A percentile compares a stretch with the other conserved stretches of the same genome.
Conservation (phyloP, 2,113 vertebrate species). For the Burhinus oedicnemus region DNA sequence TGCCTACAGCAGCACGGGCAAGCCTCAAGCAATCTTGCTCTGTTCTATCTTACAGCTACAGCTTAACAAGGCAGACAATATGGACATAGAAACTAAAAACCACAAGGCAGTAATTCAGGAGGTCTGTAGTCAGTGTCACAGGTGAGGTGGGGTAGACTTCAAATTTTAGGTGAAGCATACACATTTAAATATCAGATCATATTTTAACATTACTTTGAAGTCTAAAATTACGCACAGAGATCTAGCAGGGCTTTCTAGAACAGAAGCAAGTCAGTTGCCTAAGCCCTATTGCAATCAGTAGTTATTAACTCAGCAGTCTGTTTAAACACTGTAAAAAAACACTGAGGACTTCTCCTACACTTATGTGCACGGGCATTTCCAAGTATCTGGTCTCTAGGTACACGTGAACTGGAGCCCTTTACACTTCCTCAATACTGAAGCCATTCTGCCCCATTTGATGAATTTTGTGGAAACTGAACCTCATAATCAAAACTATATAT, state of each 20-base stretch:
- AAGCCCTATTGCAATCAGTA: background rate
- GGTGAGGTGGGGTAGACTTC: background rate
- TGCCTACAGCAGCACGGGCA: background rate
- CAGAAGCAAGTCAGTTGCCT: background rate
- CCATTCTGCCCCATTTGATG: background rate
- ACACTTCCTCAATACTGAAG: background rate
- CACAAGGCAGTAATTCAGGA: background rate
- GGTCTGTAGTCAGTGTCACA: background rate
- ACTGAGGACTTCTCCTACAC: background rate
- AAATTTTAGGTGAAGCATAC: background rate
- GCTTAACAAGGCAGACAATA: fast-evolving
- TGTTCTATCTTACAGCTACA: background rate
- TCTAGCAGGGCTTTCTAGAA: background rate
- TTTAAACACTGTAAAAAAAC: background rate
- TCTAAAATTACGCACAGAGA: background rate
- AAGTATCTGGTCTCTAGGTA: background rate
- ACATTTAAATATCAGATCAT: background rate
- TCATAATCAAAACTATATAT: background rate
- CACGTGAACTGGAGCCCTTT: background rate
- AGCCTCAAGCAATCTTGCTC: background rate
- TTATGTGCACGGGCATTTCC: background rate
- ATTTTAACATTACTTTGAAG: background rate
- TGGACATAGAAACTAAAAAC: background rate
- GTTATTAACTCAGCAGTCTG: background rate
- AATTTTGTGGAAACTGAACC: background rate